Percentiles rank a stretch among this genome's conserved stretches.
Conservation (phyloP, 2,113 vertebrate genomes). For the Paratilapia polleni region DNA sequence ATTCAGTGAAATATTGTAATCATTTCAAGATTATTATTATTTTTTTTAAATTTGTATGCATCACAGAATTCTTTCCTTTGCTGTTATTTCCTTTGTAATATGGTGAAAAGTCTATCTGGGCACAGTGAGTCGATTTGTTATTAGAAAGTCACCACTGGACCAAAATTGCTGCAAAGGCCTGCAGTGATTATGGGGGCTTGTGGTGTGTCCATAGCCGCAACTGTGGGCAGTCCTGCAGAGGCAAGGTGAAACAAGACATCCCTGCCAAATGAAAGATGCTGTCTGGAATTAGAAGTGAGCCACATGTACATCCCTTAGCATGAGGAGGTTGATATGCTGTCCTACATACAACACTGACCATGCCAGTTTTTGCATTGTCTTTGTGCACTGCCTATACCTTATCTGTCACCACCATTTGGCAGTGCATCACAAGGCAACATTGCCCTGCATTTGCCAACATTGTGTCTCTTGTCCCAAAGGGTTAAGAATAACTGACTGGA, state of each 20-base stretch:
- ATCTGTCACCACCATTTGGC: conserved; percentile 6
- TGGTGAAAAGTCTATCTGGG: neutral
- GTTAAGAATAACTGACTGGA: neutral
- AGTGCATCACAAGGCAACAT: neutral
- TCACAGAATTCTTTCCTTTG: neutral
- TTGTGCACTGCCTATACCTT: conserved; percentile 1
- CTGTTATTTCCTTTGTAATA: neutral
- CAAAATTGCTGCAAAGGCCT: neutral
- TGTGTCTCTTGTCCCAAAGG: conserved; percentile 10
- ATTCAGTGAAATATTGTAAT: neutral
- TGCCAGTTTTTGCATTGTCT: neutral
- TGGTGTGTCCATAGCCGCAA: neutral
- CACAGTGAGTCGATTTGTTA: neutral
- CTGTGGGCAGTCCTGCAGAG: neutral
- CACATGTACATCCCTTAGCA: neutral
- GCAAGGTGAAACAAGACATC: neutral
- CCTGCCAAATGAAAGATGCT: neutral
- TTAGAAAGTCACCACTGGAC: neutral
- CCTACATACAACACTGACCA: neutral
- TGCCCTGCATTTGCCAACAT: conserved; percentile 1
- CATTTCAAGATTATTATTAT: neutral
- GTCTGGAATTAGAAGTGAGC: neutral
- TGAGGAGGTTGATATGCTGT: conserved; percentile 1
- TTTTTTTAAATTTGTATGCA: neutral
- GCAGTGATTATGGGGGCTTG: neutral